Evolutionary conservation across 2,888 invertebrate genomes (phyloP).

Genomic region (Ochropleura leucogaster): DNA sequence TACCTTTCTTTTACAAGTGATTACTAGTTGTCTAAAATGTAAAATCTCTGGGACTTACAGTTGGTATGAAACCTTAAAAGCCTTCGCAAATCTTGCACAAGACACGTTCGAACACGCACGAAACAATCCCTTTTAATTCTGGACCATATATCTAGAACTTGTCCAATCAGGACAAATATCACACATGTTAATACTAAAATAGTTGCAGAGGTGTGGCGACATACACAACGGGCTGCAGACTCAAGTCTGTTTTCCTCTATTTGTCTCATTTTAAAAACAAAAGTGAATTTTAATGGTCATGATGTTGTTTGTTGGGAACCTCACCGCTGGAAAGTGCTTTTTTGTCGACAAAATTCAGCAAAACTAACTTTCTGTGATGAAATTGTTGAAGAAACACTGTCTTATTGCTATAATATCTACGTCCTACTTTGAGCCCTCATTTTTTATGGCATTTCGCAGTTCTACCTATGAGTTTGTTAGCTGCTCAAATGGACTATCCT

Average conservation of each 20-base stretch:
- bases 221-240: constrained; percentile 33
- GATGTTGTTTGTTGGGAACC: neutral
- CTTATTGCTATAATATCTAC: too few relatives aligned
- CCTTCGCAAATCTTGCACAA: constrained; percentile 31
- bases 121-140: constrained; percentile 40
- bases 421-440: too few relatives aligned
- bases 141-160: constrained; percentile 30
- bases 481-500: too few relatives aligned
- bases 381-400: too few relatives aligned
- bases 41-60: neutral
- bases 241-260: constrained; percentile 5
- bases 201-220: constrained; percentile 38
- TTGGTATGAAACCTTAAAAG: constrained; percentile 4
- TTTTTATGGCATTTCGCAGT: too few relatives aligned
- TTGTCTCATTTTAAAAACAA: constrained; percentile 1
- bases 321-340: too few relatives aligned
- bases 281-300: neutral
- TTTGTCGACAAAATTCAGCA: too few relatives aligned
- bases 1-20: neutral
- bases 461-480: too few relatives aligned
- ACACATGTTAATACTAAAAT: constrained; percentile 43
- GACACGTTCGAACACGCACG: constrained; percentile 11
- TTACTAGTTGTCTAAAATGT: constrained; percentile 2
- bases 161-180: constrained; percentile 41
- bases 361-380: too few relatives aligned